Evolutionary conservation across 2,113 vertebrate genomes (phyloP), one percentile per base, ranked within the genome.

Genomic region (Orthonyx spaldingii): DNA sequence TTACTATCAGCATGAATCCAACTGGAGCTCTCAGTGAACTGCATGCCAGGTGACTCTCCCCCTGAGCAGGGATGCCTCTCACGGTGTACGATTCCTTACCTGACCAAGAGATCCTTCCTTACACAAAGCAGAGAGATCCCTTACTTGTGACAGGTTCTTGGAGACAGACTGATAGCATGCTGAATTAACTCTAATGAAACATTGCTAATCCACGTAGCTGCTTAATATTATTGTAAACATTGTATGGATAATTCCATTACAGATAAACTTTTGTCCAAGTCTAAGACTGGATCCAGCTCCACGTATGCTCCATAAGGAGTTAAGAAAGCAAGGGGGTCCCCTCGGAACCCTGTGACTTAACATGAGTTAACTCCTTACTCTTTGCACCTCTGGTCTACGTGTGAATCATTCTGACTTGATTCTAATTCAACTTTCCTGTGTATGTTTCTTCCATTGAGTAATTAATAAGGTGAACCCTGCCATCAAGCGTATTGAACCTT

Each of bases 341-440:
- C 56, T 46, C 41, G n/a, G 24, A 87, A 47, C 5, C 1, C 35
- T 15, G 7, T 35, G 17, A 61, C 24, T 32, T 32, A 53, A 83
- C 19, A 8, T 2, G 19, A 61, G 26, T 11, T 26, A 37, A 27
- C 16, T 60, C 23, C 19, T 80, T 55, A 33, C 46, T 59, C 53
- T 42, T 28, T 2, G 0, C 23, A 49, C 55, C 39, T 35, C 30
- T 14, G 4, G 42, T 33, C 47, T 33, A 27, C 2, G 0, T n/a
- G 32, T 33, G 11, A 75, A 61, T 61, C 41, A 55, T n/a, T 66
- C n/a, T 33, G 49, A 55, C 11, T 18, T 18, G 30, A 68, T 30
- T 32, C 9, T 39, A 30, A 46, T 46, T 60, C 32, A 44, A 13
- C 44, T 37, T 30, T 68, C 41, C 19, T n/a, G 23, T 16, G 55